A percentile compares a stretch with the other conserved stretches of the same genome.
These are phyloP conservation scores for Urosaurus nigricauda DNA, from an alignment of 2,797 vertebrate species.

Conservation along the genomic window DNA sequence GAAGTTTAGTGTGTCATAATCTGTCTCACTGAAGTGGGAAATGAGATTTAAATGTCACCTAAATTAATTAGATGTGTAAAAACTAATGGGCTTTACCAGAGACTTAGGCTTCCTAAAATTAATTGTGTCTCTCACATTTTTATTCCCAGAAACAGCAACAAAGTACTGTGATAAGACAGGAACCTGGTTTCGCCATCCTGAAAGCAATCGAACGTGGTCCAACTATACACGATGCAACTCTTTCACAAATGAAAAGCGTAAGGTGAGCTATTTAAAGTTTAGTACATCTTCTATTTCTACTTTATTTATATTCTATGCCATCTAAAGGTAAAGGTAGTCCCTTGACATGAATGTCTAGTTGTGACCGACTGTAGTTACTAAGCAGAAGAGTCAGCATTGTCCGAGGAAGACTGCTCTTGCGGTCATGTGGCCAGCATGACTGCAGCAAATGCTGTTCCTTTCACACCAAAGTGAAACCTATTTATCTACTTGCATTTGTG, in stretches of 20 bases:
- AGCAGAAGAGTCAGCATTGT: too few relatives aligned
- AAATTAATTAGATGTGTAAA: background rate
- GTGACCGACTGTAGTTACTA: too few relatives aligned
- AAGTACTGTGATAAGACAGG: conserved; percentile 94
- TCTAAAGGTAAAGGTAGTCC: background rate
- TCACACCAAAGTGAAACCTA: too few relatives aligned
- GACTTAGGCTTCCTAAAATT: background rate
- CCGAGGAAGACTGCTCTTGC: too few relatives aligned
- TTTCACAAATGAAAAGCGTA: conserved; percentile 90
- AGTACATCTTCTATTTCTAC: background rate
- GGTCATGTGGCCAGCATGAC: too few relatives aligned
- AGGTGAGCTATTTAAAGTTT: conserved; percentile 78
- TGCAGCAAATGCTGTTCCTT: too few relatives aligned
- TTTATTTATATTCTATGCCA: background rate
- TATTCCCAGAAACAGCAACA: conserved; percentile 87
- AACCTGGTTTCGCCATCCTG: conserved; percentile 94
- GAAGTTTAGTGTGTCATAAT: background rate
- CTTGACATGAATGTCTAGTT: too few relatives aligned
- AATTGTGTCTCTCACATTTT: conserved; percentile 47
- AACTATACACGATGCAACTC: conserved; percentile 96
- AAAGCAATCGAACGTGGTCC: conserved; percentile 95
- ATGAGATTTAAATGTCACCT: conserved; percentile 10
- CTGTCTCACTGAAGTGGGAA: conserved; percentile 9
- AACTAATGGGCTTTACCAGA: conserved; percentile 14
- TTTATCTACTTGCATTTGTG: too few relatives aligned